These are phyloP conservation scores for Salticus scenicus DNA, from an alignment of 2,888 invertebrate genomes.

Conservation along the genomic window DNA sequence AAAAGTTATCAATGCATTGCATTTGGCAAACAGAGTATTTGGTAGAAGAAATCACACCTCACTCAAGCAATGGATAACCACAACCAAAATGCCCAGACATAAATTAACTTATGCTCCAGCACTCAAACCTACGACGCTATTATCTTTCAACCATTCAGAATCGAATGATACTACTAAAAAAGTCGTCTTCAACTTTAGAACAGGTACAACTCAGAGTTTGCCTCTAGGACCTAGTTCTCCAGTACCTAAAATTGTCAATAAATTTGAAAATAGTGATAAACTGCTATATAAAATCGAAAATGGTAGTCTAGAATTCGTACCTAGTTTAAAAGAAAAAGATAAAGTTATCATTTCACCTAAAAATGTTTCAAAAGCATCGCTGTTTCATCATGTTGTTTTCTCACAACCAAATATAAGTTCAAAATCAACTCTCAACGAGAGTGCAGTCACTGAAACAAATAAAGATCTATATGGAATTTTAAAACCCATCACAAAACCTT, in stretches of 20 bases:
- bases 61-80: neutral
- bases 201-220: slow-evolving; percentile 32
- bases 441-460: neutral
- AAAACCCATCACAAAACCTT: slow-evolving; percentile 11
- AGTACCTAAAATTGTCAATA: neutral
- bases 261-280: neutral
- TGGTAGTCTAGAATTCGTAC: neutral
- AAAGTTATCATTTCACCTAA: neutral
- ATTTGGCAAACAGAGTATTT: slow-evolving; percentile 40
- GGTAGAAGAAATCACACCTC: slow-evolving; percentile 46
- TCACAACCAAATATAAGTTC: neutral
- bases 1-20: slow-evolving; percentile 32
- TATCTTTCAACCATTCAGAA: neutral
- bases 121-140: neutral
- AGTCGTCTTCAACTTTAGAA: slow-evolving; percentile 47
- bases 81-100: slow-evolving; percentile 36
- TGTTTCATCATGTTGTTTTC: neutral
- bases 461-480: slow-evolving; percentile 6
- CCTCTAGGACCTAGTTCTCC: neutral
- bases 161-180: neutral
- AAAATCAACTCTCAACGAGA: neutral
- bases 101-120: slow-evolving; percentile 41
- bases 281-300: neutral
- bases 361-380: neutral
- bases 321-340: neutral